Conservation (phyloP, 2,797 vertebrate genomes). For the Urosaurus nigricauda region DNA sequence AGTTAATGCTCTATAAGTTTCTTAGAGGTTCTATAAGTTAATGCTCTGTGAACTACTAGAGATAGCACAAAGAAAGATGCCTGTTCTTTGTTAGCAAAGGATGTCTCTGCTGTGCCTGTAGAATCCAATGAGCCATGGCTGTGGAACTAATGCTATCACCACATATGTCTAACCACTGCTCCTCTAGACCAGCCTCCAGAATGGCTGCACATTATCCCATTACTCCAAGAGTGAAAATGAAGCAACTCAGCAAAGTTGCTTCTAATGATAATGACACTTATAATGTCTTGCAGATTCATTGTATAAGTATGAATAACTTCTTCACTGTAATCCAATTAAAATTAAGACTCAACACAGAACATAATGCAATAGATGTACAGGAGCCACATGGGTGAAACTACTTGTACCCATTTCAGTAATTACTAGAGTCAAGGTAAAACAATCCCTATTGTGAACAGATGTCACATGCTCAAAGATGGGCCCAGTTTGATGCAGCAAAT, state of each 20-base stretch:
- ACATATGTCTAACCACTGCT: background rate
- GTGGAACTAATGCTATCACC: background rate
- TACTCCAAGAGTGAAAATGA: background rate
- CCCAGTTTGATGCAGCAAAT: constrained; percentile 66
- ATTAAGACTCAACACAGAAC: constrained; percentile 49
- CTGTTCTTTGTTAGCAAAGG: background rate
- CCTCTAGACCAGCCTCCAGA: constrained; percentile 9
- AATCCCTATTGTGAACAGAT: constrained; percentile 53
- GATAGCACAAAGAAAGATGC: background rate
- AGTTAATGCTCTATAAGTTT: no score
- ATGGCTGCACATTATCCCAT: background rate
- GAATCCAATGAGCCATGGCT: background rate
- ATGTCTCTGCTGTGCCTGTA: background rate
- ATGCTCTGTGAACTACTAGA: background rate
- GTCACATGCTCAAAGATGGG: constrained; percentile 59
- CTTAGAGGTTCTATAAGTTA: no score
- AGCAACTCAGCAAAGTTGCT: constrained; percentile 5
- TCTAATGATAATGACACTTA: background rate
- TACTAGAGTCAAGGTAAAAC: constrained; percentile 52
- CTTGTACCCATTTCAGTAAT: constrained; percentile 60
- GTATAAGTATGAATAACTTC: constrained; percentile 44
- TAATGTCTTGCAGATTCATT: background rate
- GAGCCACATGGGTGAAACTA: constrained; percentile 52
- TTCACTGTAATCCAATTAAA: constrained; percentile 45
- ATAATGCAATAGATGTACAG: constrained; percentile 31